Evolutionary conservation across 1,140 invertebrate genomes (phyloP).

Genomic region (Drosophila sproati): DNA sequence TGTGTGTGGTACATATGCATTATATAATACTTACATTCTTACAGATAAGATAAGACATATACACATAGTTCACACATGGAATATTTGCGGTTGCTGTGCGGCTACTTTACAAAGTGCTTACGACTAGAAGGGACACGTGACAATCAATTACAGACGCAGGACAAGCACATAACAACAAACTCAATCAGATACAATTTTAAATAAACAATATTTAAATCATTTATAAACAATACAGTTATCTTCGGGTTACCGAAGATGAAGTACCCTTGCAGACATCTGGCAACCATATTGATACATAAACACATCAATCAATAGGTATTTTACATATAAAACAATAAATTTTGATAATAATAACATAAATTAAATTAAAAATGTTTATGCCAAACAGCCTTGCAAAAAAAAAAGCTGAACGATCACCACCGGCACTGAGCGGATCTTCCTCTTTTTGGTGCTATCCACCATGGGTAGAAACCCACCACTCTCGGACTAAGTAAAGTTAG

Average conservation of each 20-base stretch:
- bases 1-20: background rate
- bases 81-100: conserved; percentile 16
- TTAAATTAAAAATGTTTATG: no score
- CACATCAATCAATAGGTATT: no score
- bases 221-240: background rate
- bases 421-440: no score
- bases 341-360: no score
- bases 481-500: no score
- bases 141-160: conserved; percentile 44
- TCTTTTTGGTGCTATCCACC: no score
- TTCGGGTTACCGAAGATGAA: background rate
- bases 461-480: no score
- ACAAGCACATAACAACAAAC: conserved; percentile 28
- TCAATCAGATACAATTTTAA: conserved; percentile 16
- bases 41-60: conserved; percentile 24
- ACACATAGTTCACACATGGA: conserved; percentile 19
- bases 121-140: conserved; percentile 50
- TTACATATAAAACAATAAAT: no score
- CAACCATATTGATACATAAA: no score
- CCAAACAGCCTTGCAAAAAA: no score
- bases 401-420: no score
- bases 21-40: conserved; percentile 20
- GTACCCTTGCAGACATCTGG: background rate
- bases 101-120: conserved; percentile 59
- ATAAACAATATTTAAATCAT: conserved; percentile 1